Evolutionary conservation across 2,888 invertebrate species (phyloP).

Genomic region (Piscicola geometra): DNA sequence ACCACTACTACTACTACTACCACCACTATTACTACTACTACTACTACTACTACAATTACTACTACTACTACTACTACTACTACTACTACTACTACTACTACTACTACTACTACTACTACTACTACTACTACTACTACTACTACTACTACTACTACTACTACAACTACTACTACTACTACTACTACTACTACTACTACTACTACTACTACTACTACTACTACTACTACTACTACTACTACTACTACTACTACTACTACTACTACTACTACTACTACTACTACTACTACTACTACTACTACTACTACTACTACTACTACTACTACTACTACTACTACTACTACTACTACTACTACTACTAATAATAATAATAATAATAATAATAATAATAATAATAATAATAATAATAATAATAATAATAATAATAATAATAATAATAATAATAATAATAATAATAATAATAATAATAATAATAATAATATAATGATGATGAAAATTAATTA

Average conservation of each 20-base stretch:
- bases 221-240: background rate
- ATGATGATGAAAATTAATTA: conserved; percentile 44
- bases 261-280: conserved; percentile 11
- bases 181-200: background rate
- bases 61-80: background rate
- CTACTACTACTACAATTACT: background rate
- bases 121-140: background rate
- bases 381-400: background rate
- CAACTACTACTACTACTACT: background rate
- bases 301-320: background rate
- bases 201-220: background rate
- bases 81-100: background rate
- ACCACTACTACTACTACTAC: background rate
- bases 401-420: background rate
- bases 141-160: background rate
- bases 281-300: background rate
- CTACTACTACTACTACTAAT: background rate
- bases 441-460: conserved; percentile 1
- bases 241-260: background rate
- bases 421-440: background rate
- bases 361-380: conserved; percentile 17
- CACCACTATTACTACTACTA: background rate
- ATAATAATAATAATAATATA: background rate
- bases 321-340: background rate
- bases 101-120: background rate